A percentile compares a stretch with the other conserved stretches of the same genome.
These are phyloP conservation scores for Lysiphlebus fabarum DNA, from an alignment of 1,140 invertebrate genomes.

Conservation along the genomic window DNA sequence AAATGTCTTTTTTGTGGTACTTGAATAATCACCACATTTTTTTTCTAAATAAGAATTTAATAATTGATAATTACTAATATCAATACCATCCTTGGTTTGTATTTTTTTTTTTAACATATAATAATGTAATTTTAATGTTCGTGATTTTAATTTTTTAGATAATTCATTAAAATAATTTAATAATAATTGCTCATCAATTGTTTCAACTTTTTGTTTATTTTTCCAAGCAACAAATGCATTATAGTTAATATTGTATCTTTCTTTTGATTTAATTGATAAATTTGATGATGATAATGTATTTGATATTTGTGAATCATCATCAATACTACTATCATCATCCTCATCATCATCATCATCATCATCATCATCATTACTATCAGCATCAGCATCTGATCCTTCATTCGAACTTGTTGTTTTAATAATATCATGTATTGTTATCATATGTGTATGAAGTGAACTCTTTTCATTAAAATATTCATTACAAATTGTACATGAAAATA, in stretches of 20 bases:
- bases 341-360: too few relatives aligned
- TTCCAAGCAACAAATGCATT: slow-evolving; percentile 10
- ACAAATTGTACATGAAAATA: too few relatives aligned
- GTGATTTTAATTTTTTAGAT: slow-evolving; percentile 10
- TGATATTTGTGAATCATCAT: background rate
- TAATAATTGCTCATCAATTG: slow-evolving; percentile 15
- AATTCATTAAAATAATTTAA: slow-evolving; percentile 19
- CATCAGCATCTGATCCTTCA: too few relatives aligned
- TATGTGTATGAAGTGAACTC: too few relatives aligned
- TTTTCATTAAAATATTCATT: too few relatives aligned
- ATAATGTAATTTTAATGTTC: slow-evolving; percentile 6
- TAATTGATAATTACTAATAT: slow-evolving; percentile 14
- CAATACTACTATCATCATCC: too few relatives aligned
- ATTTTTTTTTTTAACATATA: slow-evolving; percentile 18
- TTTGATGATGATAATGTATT: background rate
- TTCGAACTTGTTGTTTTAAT: too few relatives aligned
- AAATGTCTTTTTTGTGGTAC: slow-evolving; percentile 6
- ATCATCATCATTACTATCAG: too few relatives aligned
- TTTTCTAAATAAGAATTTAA: slow-evolving; percentile 13
- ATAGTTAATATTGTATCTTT: background rate
- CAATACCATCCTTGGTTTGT: slow-evolving; percentile 3
- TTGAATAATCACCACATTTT: background rate
- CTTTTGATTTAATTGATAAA: slow-evolving; percentile 6
- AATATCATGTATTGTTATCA: too few relatives aligned
- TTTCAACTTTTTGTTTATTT: background rate